Evolutionary conservation across 2,888 invertebrate species (phyloP).

Genomic region (Drosophila infuscata): DNA sequence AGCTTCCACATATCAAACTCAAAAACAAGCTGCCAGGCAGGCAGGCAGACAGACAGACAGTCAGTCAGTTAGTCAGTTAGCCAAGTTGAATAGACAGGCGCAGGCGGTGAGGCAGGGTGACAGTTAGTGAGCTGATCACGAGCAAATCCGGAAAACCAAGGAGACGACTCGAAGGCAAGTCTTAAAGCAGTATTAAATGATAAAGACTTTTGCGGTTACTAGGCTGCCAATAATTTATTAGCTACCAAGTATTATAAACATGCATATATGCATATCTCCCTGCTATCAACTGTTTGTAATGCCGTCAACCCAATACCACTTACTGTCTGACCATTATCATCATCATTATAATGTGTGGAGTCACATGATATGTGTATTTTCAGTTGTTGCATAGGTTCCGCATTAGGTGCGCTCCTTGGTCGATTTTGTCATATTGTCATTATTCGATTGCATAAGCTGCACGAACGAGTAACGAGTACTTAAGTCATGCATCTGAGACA

Average conservation of each 20-base stretch:
- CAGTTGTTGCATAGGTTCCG: conserved; percentile 61
- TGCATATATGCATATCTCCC: conserved; percentile 52
- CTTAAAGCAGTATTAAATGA: conserved; percentile 50
- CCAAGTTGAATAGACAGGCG: conserved; percentile 29
- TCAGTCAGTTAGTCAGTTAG: conserved; percentile 40
- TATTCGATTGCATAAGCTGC: conserved; percentile 61
- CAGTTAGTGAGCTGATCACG: conserved; percentile 61
- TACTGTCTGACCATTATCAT: conserved; percentile 43
- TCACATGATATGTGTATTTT: conserved; percentile 66
- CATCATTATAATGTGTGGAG: conserved; percentile 48
- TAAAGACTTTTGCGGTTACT: conserved; percentile 78
- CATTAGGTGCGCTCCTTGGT: conserved; percentile 47
- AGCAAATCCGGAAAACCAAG: conserved; percentile 69
- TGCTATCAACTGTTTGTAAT: conserved; percentile 17
- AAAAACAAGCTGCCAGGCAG: conserved; percentile 41
- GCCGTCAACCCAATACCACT: conserved; percentile 20
- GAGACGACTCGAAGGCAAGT: conserved; percentile 35
- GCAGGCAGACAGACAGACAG: conserved; percentile 25
- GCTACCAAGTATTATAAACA: conserved; percentile 41
- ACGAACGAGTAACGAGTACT: conserved; percentile 40
- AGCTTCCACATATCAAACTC: conserved; percentile 66
- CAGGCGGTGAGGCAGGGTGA: conserved; percentile 18
- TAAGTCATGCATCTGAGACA: conserved; percentile 50
- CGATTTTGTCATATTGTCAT: conserved; percentile 48
- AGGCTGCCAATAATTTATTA: conserved; percentile 71